Base-by-base conservation (phyloP, 2,797 vertebrate species). In the Tadarida brasiliensis region DNA sequence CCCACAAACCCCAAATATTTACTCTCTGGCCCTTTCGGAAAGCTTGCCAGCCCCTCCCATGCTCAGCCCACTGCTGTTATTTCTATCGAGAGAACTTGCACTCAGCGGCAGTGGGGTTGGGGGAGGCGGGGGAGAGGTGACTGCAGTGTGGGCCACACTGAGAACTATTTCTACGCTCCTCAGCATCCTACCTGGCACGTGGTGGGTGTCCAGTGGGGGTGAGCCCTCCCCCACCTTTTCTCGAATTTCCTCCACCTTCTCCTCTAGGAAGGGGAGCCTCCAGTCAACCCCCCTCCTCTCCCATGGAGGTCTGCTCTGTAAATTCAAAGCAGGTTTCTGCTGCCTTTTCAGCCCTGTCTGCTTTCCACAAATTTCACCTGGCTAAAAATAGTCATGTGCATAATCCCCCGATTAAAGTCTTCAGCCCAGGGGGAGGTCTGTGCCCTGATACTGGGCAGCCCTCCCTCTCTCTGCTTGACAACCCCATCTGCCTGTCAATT, bases 391-490 rank as follows among this genome's bases (percentile, higher is more conserved):
- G 97, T 96, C 97, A 82, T 91, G 63, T 85, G 59, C 68, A 76
- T 97, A 97, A 95, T 97, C 96, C 96, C 97, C 90, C 90, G 87
- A 97, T 97, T 97, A 97, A 98, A 98, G 97, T 95, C 97, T 97
- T 97, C 96, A 97, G 97, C 94, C 71, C 11, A 67, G 94, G 94
- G 97, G 97, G 96, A 97, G 96, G 98, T 97, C 97, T 98, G 94
- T 90, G 96, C 96, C 96, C 94, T 96, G 95, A 97, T 92, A 95
- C 97, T 92, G 96, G 96, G 78, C 97, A 97, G 96, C 96, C 96
- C 97, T 97, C 97, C 97, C 88, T 97, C 98, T 96, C 94, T 93
- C 97, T 95, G 96, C 97, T 97, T 97, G 98, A 98, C 97, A 98
- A 97, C 94, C 54, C 47, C 65, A 96, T 96, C 97, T 98, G 98